A percentile compares a stretch with the other conserved stretches of the same genome.
These are phyloP conservation scores for Aleiodes testaceus DNA, from an alignment of 2,888 invertebrate species.

Conservation along the genomic window DNA sequence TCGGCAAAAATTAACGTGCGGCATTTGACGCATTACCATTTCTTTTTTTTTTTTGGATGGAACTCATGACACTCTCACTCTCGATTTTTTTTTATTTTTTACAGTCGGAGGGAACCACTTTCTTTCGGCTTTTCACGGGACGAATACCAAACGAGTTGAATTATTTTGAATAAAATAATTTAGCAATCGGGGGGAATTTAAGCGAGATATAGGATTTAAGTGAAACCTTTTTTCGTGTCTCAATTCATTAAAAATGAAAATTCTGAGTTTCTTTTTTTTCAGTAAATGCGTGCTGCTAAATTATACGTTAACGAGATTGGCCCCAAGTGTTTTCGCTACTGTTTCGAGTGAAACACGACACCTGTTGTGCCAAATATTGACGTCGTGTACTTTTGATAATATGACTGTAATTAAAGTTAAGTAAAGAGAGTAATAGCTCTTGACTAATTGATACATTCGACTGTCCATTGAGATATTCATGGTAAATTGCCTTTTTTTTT, in stretches of 20 bases:
- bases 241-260: too few relatives aligned
- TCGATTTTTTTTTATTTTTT: background rate
- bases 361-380: constrained; percentile 29
- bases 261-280: background rate
- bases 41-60: background rate
- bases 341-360: constrained; percentile 16
- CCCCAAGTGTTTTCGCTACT: constrained; percentile 1
- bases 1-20: constrained; percentile 5
- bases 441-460: constrained; percentile 38
- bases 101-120: too few relatives aligned
- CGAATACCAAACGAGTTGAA: constrained; percentile 11
- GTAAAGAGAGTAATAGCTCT: constrained; percentile 10
- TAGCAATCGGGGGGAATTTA: too few relatives aligned
- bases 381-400: constrained; percentile 22
- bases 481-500: background rate
- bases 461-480: constrained; percentile 38
- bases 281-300: background rate
- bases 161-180: background rate
- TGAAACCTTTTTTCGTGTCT: too few relatives aligned
- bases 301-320: background rate
- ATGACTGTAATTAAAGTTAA: constrained; percentile 31
- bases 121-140: constrained; percentile 10
- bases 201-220: too few relatives aligned
- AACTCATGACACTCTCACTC: constrained; percentile 7
- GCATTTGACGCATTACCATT: constrained; percentile 5